Conservation (phyloP, 2,888 invertebrate species). For the Lasiommata megera region DNA sequence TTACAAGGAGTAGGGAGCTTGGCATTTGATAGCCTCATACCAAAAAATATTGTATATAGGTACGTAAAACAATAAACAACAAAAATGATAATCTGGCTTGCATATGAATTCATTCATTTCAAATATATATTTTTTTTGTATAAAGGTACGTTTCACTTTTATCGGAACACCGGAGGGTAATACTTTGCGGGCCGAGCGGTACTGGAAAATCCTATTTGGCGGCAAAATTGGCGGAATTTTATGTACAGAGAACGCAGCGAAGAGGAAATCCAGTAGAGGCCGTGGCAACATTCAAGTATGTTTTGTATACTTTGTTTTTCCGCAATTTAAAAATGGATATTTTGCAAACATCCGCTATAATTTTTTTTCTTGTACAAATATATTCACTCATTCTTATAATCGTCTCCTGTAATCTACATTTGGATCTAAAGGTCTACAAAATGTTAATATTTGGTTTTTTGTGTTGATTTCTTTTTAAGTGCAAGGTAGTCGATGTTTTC, state of each 20-base stretch:
- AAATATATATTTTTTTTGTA: conserved; percentile 29
- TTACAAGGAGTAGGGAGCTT: conserved; percentile 92
- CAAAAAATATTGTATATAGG: conserved; percentile 97
- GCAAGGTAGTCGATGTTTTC: too few species aligned
- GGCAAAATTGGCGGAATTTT: conserved; percentile 95
- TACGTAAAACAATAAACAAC: conserved; percentile 47
- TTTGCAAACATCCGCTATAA: not conserved
- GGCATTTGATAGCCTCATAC: conserved; percentile 97
- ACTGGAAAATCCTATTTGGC: conserved; percentile 98
- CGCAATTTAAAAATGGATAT: not conserved
- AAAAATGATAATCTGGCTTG: not conserved
- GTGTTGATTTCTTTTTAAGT: too few species aligned
- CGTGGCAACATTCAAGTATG: conserved; percentile 95
- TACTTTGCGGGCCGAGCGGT: conserved; percentile 97
- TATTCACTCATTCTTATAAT: too few species aligned
- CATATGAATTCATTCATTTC: not conserved
- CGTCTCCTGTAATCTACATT: too few species aligned
- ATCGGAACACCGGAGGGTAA: conserved; percentile 95
- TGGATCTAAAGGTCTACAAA: too few species aligned
- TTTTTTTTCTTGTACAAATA: too few species aligned
- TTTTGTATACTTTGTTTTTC: conserved; percentile 33
- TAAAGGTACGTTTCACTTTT: conserved; percentile 89
- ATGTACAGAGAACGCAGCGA: conserved; percentile 89
- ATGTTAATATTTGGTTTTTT: too few species aligned
- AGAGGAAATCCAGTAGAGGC: conserved; percentile 93